Evolutionary conservation across 2,113 vertebrate species (phyloP).

Genomic region (Motacilla tschutschensis): DNA sequence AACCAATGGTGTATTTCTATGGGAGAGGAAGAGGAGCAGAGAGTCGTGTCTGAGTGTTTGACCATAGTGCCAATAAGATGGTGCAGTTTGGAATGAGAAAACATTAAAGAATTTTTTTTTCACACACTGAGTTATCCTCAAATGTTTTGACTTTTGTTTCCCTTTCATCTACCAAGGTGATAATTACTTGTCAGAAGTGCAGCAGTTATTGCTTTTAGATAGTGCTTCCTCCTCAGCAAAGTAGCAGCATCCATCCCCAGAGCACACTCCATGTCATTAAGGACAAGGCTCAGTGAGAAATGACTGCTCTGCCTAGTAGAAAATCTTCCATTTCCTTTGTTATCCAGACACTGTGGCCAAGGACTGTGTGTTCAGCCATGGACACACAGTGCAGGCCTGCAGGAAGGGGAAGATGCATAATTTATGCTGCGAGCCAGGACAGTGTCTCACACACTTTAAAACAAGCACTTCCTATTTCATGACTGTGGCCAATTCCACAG

Average conservation of each 20-base stretch:
- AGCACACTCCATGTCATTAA: background rate
- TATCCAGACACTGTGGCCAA: slow-evolving; percentile 28
- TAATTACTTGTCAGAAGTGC: background rate
- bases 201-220: background rate
- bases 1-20: background rate
- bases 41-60: background rate
- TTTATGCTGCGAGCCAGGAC: background rate
- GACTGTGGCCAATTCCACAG: slow-evolving; percentile 24
- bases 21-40: background rate
- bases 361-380: slow-evolving; percentile 46
- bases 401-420: slow-evolving; percentile 38
- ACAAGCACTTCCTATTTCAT: slow-evolving; percentile 40
- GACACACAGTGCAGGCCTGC: background rate
- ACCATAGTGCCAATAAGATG: background rate
- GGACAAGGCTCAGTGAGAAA: background rate
- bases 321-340: slow-evolving; percentile 40
- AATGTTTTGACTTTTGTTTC: background rate
- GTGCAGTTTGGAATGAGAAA: background rate
- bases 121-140: background rate
- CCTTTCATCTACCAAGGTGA: background rate
- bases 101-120: background rate
- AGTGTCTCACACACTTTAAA: background rate
- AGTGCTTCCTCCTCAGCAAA: background rate
- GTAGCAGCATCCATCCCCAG: background rate
- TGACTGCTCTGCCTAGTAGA: background rate